These are phyloP conservation scores for Acipenser transmontanus DNA, from an alignment of 2,797 vertebrate species.

Conservation along the genomic window DNA sequence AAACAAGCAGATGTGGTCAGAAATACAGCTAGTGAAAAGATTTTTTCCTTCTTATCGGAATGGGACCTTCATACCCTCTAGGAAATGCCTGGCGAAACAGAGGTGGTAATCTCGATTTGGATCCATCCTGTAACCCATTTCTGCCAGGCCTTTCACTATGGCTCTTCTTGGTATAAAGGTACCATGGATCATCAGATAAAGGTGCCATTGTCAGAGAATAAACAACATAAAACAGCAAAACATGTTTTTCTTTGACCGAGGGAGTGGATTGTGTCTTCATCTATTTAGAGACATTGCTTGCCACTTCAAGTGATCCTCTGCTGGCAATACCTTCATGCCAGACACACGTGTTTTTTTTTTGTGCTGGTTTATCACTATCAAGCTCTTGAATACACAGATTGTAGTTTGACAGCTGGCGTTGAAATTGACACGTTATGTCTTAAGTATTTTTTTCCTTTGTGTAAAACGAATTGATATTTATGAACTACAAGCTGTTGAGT, in stretches of 20 bases:
- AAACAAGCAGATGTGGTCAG: constrained; percentile 2
- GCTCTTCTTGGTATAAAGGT: too few relatives aligned
- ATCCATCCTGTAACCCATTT: constrained; percentile 4
- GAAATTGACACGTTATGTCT: background rate
- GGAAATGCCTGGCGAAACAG: constrained; percentile 1
- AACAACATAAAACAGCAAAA: constrained; percentile 8
- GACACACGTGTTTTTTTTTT: constrained; percentile 6
- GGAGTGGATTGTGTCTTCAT: constrained; percentile 8
- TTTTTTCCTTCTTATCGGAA: constrained; percentile 16
- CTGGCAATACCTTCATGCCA: constrained; percentile 14
- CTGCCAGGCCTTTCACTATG: background rate
- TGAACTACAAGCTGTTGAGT: too few relatives aligned
- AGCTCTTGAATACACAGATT: constrained; percentile 17
- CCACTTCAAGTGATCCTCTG: constrained; percentile 17
- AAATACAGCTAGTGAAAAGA: constrained; percentile 6
- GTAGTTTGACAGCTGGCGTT: constrained; percentile 15
- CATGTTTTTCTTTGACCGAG: constrained; percentile 5
- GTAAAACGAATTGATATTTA: too few relatives aligned
- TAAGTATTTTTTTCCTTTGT: too few relatives aligned
- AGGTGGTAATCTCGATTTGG: constrained; percentile 1
- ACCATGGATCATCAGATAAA: too few relatives aligned
- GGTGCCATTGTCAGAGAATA: too few relatives aligned
- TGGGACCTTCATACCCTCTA: background rate
- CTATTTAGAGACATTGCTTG: constrained; percentile 18
- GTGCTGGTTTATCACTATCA: constrained; percentile 10